phyloP scores from a whole-genome alignment of 2,113 vertebrate species.

The Odocoileus hemionus region DNA sequence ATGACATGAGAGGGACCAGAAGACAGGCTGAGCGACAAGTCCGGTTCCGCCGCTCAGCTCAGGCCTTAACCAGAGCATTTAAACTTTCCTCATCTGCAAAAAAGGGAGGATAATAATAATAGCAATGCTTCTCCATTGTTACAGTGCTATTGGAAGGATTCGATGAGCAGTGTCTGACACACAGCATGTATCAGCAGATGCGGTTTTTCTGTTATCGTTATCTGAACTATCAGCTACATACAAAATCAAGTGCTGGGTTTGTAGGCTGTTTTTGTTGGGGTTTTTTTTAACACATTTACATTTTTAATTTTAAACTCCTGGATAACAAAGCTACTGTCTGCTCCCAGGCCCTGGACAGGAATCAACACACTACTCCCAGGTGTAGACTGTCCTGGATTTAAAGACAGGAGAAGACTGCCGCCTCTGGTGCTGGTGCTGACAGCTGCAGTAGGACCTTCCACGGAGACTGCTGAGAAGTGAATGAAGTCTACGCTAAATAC shows the following conservation, averaged over 20 bases:
- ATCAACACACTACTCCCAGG: neutral
- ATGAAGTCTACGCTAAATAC: neutral
- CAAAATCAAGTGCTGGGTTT: constrained; percentile 7
- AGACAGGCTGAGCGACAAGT: neutral
- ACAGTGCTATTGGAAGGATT: neutral
- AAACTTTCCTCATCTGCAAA: neutral
- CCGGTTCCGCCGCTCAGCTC: neutral
- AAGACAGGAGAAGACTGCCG: neutral
- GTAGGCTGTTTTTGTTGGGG: neutral
- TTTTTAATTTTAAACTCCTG: neutral
- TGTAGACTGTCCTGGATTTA: neutral
- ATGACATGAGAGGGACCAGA: neutral
- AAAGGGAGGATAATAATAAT: neutral
- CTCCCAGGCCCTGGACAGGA: neutral
- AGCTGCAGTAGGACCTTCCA: neutral
- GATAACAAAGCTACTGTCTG: neutral
- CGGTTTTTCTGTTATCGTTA: neutral
- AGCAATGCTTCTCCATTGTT: neutral
- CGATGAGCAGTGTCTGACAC: neutral
- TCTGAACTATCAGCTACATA: neutral
- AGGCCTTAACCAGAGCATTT: neutral
- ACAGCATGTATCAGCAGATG: neutral
- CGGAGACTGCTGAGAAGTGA: neutral
- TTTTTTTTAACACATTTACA: neutral
- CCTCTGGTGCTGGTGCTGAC: neutral